Evolutionary conservation across 2,888 invertebrate genomes (phyloP), one percentile per base, ranked within the genome.

Genomic region (Mythimna pallens): DNA sequence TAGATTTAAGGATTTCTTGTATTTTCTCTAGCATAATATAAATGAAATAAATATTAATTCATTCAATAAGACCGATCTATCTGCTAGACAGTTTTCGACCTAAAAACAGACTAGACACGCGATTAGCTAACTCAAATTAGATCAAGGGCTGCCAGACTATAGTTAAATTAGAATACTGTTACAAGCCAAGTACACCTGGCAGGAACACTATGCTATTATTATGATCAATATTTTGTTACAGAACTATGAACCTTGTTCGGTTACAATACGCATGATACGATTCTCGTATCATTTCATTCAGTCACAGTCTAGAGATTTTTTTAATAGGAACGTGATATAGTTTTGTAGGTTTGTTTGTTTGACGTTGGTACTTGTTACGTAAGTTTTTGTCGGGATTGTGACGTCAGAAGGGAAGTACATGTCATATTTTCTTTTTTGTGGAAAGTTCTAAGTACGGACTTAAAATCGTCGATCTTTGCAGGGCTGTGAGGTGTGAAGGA

Each of bases 161-260:
- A 89, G 92, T 92, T 93, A 94, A 92, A 94, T 93, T 93, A 93
- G 93, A 90, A 92, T 90, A 92, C 89, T 89, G 92, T 93, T 90
- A 92, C 90, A 88, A 92, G 95, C 95, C 95, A 95, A 95, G 88
- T 91, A 86, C 89, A 89, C 90, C 89, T 95, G 95, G 93, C 95
- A 95, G 93, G 90, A 85, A 88, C 84, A 87, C 85, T 87, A 87
- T 85, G 89, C 93, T 94, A 95, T 95, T 94, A 93, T 95, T 95
- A 76, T 79, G 78, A 86, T 81, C 59, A 73, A 47, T 79, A 68
- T 80, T 83, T 78, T 73, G 89, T 85, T 88, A 85, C 76, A 73
- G 84, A 77, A 93, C 88, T 90, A 81, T 91, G 87, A 87, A 90
- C 90, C 86, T 83, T 93, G 89, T 84, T 74, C 36, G 65, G n/a